A percentile compares a stretch with the other conserved stretches of the same genome.
These are phyloP conservation scores for Anas capensis DNA, from an alignment of 2,797 vertebrate genomes.

Conservation along the genomic window DNA sequence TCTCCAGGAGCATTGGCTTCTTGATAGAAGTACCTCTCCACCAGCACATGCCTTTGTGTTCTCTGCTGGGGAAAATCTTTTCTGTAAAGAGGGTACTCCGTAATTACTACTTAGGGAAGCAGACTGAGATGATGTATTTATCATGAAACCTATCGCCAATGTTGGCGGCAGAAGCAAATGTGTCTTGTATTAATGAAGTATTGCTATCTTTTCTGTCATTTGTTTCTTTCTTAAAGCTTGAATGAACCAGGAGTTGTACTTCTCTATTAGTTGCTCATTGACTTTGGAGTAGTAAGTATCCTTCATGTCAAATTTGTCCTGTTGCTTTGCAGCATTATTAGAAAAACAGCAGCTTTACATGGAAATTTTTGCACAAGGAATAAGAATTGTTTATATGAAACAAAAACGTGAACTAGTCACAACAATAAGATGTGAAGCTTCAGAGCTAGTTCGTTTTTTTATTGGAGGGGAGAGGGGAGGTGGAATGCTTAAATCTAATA, in stretches of 20 bases:
- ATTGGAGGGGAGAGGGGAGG: no score
- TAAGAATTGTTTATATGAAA: constrained; percentile 62
- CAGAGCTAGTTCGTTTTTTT: neutral
- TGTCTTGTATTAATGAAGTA: neutral
- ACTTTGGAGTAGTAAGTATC: neutral
- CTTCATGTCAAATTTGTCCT: constrained; percentile 42
- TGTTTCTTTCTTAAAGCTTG: neutral
- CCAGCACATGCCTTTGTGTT: neutral
- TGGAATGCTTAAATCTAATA: constrained; percentile 48
- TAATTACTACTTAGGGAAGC: neutral
- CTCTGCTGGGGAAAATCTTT: neutral
- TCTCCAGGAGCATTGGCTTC: neutral
- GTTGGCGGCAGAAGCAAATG: neutral
- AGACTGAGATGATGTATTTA: neutral
- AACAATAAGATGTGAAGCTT: constrained; percentile 31
- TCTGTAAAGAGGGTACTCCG: neutral
- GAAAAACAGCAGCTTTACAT: constrained; percentile 26
- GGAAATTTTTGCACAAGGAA: constrained; percentile 38
- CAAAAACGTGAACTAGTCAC: constrained; percentile 66
- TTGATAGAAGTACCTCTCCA: neutral
- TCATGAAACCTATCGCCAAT: neutral
- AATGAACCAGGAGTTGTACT: neutral
- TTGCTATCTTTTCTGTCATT: neutral
- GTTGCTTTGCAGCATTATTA: constrained; percentile 53
- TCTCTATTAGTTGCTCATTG: neutral